phyloP scores from a whole-genome alignment of 2,888 invertebrate genomes.

The Rhagophthalmus giganteus region DNA sequence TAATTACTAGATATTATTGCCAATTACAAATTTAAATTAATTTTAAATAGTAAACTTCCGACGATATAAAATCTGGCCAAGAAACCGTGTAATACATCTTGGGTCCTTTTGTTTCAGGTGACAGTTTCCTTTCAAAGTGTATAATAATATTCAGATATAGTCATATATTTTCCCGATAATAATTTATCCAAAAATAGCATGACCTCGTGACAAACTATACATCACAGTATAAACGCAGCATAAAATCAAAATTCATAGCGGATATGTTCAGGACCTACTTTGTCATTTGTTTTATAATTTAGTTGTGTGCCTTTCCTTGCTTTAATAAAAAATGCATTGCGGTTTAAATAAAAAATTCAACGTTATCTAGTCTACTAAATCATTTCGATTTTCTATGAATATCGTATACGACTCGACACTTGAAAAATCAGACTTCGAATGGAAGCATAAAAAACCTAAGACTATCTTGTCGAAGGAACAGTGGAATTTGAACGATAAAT shows the following conservation, averaged over 20 bases:
- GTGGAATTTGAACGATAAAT: no score
- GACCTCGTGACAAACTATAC: not conserved
- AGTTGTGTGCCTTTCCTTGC: constrained; percentile 4
- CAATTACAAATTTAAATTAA: no score
- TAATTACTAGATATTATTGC: no score
- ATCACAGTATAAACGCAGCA: constrained; percentile 18
- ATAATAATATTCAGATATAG: no score
- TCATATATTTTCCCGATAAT: no score
- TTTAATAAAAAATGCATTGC: not conserved
- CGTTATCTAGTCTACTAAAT: constrained; percentile 3
- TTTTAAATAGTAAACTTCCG: no score
- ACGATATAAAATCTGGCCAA: no score
- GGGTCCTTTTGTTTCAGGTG: no score
- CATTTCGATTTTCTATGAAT: constrained; percentile 9
- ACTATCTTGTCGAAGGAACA: no score
- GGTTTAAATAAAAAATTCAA: constrained; percentile 1
- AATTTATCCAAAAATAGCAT: constrained; percentile 16
- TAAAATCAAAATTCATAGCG: constrained; percentile 22
- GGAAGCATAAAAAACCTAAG: no score
- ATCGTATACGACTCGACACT: constrained; percentile 11
- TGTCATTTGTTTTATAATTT: constrained; percentile 23
- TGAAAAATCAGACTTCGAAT: constrained; percentile 4
- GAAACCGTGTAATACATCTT: no score
- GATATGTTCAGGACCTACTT: constrained; percentile 16
- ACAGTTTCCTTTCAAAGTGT: no score